Percentiles rank a stretch among this genome's conserved stretches.
Conservation (phyloP, 2,888 invertebrate genomes). For the Corbicula japonica region DNA sequence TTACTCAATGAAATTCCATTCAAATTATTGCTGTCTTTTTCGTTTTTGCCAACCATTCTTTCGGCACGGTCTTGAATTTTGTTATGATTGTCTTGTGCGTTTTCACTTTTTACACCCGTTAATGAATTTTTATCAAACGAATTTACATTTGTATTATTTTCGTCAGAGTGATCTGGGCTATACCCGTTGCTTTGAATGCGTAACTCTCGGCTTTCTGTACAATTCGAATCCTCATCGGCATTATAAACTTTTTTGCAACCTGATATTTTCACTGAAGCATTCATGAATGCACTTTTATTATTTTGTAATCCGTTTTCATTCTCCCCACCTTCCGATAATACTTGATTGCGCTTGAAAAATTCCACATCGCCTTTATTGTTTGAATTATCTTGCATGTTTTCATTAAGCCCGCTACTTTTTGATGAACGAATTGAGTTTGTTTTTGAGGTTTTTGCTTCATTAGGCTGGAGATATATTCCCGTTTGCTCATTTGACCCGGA, state of each 20-base stretch:
- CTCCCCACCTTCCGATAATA: too few relatives aligned
- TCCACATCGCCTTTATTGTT: too few relatives aligned
- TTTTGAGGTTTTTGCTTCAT: constrained; percentile 26
- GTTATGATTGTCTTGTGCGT: not conserved
- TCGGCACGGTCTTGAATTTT: not conserved
- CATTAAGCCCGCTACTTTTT: constrained; percentile 4
- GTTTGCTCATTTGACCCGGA: constrained; percentile 12
- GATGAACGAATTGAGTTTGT: constrained; percentile 25
- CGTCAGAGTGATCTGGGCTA: not conserved
- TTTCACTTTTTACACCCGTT: not conserved
- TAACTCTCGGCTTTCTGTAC: too few relatives aligned
- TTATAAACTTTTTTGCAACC: too few relatives aligned
- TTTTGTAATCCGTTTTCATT: too few relatives aligned
- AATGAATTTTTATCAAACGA: constrained; percentile 11
- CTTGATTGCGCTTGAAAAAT: too few relatives aligned
- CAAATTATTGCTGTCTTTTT: not conserved
- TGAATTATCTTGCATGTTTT: too few relatives aligned
- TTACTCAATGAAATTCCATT: too few relatives aligned
- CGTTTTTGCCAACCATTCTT: not conserved
- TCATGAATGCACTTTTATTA: too few relatives aligned
- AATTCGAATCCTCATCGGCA: too few relatives aligned
- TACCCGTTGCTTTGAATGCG: not conserved
- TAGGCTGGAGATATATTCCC: constrained; percentile 5
- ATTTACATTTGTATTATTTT: not conserved
- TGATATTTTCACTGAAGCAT: too few relatives aligned